Evolutionary conservation across 2,797 vertebrate species (phyloP), one percentile per base, ranked within the genome.

Genomic region (Typhlichthys subterraneus): DNA sequence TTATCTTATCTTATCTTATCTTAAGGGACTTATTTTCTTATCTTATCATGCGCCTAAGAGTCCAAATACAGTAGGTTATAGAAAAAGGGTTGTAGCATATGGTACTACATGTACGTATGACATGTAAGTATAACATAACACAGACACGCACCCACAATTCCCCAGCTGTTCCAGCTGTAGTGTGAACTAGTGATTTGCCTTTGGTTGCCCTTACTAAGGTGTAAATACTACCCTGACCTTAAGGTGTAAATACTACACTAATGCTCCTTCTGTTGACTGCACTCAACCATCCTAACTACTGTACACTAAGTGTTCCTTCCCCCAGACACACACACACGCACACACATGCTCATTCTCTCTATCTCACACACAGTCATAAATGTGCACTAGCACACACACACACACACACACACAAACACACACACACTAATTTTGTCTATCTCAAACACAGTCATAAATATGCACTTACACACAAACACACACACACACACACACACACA

Each of bases 221-320:
- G 90, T 88, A 88, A 93, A 92, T 87, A 89, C 89, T 85, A 65
- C 79, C 23, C 86, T 89, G 91, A 92, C 92, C 85, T 80, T 46
- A 74, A 81, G 82, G 91, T 91, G 90, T 88, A 88, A 93, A 92
- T 87, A 89, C 89, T 85, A 65, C 79, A 82, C 88, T 91, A 91
- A 91, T 88, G 72, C 84, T 76, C 65, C 33, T 6, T 84, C 81
- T 79, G 77, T 86, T 83, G 83, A 80, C 62, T 88, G 72, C 74
- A 75, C 69, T 77, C 76, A 69, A 71, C 77, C 70, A 73, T 80
- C 77, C 33, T 71, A 50, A 56, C 78, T 76, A 67, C 67, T 80
- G 70, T 66, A 67, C 9, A 58, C 45, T 19, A 1, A 2, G 33
- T 29, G 45, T 47, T 11, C 58, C 49, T 23, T 5, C 59, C 33